Base-by-base conservation (phyloP, 2,888 invertebrate genomes). In the Clunio marinus region DNA sequence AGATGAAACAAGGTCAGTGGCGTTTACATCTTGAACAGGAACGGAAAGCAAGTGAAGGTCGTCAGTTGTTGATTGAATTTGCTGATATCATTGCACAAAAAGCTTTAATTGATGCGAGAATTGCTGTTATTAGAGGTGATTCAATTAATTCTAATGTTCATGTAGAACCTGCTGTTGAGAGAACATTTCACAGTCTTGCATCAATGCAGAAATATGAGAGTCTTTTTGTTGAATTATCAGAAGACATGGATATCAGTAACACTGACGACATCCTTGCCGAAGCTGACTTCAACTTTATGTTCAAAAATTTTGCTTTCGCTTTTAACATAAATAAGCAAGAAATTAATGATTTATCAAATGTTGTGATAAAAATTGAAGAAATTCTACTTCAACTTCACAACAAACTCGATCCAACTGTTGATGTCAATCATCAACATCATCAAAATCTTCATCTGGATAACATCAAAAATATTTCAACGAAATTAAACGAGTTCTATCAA, bases 81-180 rank as follows among this genome's bases (percentile, higher is more conserved):
- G 86, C 88, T 13, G 88, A 88, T 74, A 82, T 88, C 68, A 81
- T 88, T 59, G 88, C 88, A 28, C 88, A 88, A 73, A 88, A 88
- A 76, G 87, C 88, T 45, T 79, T 91, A 69, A 84, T 91, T 68
- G 89, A 91, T 78, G 88, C 90, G 68, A 83, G 89, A 73, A 86
- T 90, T 72, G 83, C 84, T 60, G 86, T 89, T 62, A 80, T 89
- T 59, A 84, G 83, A 72, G 85, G 85, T 69, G 83, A 83, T 65
- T 81, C 81, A 73, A 22, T 63, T 5, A 63, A 63, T 27, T 20
- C 46, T 17, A 13, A 37, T 4, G 63, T 45, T 1, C 45, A 63
- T 4, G 63, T 70, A 3, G 66, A 66, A 2, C n/a, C 35, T 10
- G 4, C 35, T 7, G 35, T 32, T 22, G 66, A 55, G 7, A 51